Conservation (phyloP, 1,140 invertebrate species). For the Orussus abietinus region DNA sequence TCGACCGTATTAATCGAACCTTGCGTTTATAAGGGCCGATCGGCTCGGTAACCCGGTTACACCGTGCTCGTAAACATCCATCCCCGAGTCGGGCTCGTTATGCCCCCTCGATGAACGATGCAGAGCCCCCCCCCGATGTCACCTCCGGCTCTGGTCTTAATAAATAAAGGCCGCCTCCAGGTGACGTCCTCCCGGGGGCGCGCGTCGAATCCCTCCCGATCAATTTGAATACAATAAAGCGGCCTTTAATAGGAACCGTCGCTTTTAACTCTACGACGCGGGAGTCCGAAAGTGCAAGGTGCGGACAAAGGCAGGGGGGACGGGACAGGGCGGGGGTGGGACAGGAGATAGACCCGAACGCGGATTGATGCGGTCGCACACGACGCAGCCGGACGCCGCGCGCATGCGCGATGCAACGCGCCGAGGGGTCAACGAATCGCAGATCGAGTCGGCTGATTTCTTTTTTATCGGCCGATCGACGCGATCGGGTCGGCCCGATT, state of each 20-base stretch:
- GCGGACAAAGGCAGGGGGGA: slow-evolving; percentile 37
- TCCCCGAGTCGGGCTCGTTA: too few relatives aligned
- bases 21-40: too few relatives aligned
- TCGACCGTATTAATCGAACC: too few relatives aligned
- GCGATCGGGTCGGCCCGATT: slow-evolving; percentile 16
- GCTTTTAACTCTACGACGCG: slow-evolving; percentile 16
- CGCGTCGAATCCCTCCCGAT: too few relatives aligned
- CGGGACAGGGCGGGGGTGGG: slow-evolving; percentile 9
- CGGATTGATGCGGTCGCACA: slow-evolving; percentile 52
- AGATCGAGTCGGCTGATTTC: slow-evolving; percentile 21
- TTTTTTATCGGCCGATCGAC: slow-evolving; percentile 15
- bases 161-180: too few relatives aligned
- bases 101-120: too few relatives aligned
- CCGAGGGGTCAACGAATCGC: slow-evolving; percentile 32
- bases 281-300: slow-evolving; percentile 42
- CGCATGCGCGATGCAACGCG: slow-evolving; percentile 37
- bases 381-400: slow-evolving; percentile 43
- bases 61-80: too few relatives aligned
- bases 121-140: too few relatives aligned
- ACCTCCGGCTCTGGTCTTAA: too few relatives aligned
- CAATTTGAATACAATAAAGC: slow-evolving; percentile 51
- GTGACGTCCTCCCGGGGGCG: too few relatives aligned
- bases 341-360: slow-evolving; percentile 32
- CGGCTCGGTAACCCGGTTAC: too few relatives aligned
- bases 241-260: slow-evolving; percentile 36